These are phyloP conservation scores for Leptinotarsa defecta DNA, from an alignment of 1,140 invertebrate species.

Conservation along the genomic window DNA sequence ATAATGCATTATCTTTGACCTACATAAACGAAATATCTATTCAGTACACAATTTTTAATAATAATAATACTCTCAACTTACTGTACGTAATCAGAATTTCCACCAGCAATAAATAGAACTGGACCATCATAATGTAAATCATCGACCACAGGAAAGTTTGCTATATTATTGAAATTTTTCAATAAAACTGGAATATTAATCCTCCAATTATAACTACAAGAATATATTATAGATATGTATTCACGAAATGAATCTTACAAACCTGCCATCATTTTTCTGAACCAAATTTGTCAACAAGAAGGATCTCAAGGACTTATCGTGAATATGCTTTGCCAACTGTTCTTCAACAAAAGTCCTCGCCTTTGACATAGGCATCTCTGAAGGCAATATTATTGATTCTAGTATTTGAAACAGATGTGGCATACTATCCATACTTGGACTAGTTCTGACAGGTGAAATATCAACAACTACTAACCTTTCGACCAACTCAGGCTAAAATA, in stretches of 20 bases:
- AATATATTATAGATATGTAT: background rate
- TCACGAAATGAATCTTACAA: background rate
- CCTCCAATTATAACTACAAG: constrained; percentile 53
- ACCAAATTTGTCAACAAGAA: constrained; percentile 61
- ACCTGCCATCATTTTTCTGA: constrained; percentile 40
- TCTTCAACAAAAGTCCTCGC: constrained; percentile 66
- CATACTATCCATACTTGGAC: constrained; percentile 67
- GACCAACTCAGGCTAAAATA: constrained; percentile 72
- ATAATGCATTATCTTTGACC: no score
- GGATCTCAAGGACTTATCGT: constrained; percentile 58
- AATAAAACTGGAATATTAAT: constrained; percentile 53
- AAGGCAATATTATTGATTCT: constrained; percentile 60
- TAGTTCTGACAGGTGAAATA: constrained; percentile 74
- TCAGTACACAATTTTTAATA: no score
- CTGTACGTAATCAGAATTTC: constrained; percentile 78
- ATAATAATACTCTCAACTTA: constrained; percentile 53
- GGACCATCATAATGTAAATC: constrained; percentile 67
- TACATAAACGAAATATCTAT: no score
- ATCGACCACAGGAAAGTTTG: constrained; percentile 63
- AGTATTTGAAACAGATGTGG: constrained; percentile 48
- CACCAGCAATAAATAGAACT: constrained; percentile 82
- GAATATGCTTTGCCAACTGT: constrained; percentile 58
- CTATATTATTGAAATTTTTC: constrained; percentile 61
- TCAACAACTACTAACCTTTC: constrained; percentile 84
- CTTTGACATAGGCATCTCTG: constrained; percentile 66